These are phyloP conservation scores for Geophilus truncorum DNA, from an alignment of 2,888 invertebrate genomes.

Conservation along the genomic window DNA sequence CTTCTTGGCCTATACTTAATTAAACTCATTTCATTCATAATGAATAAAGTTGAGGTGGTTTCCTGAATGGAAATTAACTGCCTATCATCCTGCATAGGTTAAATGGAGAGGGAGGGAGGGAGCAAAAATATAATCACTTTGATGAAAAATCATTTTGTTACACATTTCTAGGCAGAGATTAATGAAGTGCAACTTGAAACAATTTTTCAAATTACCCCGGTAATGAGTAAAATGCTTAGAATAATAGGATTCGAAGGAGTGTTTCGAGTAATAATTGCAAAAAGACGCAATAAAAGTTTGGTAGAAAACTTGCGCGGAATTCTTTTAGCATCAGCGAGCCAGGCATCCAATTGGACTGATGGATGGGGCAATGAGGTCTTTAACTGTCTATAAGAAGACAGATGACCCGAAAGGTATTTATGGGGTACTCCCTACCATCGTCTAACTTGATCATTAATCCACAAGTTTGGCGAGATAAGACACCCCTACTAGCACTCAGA, in stretches of 20 bases:
- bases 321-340: neutral
- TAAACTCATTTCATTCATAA: constrained; percentile 16
- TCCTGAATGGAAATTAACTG: constrained; percentile 15
- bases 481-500: neutral
- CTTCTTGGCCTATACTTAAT: constrained; percentile 15
- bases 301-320: neutral
- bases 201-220: neutral
- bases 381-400: constrained; percentile 15
- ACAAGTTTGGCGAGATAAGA: neutral
- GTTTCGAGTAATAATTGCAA: no score
- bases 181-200: neutral
- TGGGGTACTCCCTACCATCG: neutral
- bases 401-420: neutral
- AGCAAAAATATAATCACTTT: constrained; percentile 11
- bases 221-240: neutral
- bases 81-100: constrained; percentile 14
- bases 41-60: constrained; percentile 20
- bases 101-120: neutral
- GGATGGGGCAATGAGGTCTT: neutral
- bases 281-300: neutral
- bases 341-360: constrained; percentile 12
- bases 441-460: constrained; percentile 1
- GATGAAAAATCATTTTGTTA: constrained; percentile 16
- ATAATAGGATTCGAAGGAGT: no score
- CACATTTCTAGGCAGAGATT: neutral